phyloP scores from a whole-genome alignment of 1,140 invertebrate species.

The Pentalonia nigronervosa region DNA sequence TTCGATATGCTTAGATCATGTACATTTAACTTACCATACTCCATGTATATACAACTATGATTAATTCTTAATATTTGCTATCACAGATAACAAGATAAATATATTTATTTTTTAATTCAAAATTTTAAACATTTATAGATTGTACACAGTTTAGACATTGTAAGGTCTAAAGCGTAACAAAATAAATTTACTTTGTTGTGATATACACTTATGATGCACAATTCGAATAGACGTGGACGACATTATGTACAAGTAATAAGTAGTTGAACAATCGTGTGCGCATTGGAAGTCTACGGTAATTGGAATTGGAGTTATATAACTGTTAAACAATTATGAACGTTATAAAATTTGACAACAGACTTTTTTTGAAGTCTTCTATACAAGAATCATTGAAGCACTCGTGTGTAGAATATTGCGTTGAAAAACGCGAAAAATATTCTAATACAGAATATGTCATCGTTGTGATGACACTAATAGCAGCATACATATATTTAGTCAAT shows the following conservation, averaged over 20 bases:
- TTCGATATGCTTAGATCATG: too few species aligned
- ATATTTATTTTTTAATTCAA: too few species aligned
- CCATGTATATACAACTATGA: too few species aligned
- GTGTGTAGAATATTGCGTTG: conserved; percentile 40
- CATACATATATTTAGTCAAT: neutral
- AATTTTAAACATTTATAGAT: too few species aligned
- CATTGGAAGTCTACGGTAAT: neutral
- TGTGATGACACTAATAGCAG: neutral
- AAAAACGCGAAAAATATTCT: neutral
- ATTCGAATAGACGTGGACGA: neutral
- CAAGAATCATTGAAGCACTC: conserved; percentile 30
- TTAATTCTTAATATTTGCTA: too few species aligned
- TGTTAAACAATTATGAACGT: neutral
- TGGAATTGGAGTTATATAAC: neutral
- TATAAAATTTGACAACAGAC: neutral
- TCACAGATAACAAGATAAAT: too few species aligned
- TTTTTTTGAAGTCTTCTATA: conserved; percentile 26
- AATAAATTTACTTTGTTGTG: neutral
- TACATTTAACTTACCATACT: too few species aligned
- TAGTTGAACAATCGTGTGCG: neutral
- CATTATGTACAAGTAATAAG: neutral
- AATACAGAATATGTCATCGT: neutral
- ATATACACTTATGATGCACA: neutral
- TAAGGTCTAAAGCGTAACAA: too few species aligned
- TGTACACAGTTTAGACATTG: too few species aligned